Evolutionary conservation across 2,888 invertebrate genomes (phyloP), one percentile per base, ranked within the genome.

Genomic region (Dilophus febrilis): DNA sequence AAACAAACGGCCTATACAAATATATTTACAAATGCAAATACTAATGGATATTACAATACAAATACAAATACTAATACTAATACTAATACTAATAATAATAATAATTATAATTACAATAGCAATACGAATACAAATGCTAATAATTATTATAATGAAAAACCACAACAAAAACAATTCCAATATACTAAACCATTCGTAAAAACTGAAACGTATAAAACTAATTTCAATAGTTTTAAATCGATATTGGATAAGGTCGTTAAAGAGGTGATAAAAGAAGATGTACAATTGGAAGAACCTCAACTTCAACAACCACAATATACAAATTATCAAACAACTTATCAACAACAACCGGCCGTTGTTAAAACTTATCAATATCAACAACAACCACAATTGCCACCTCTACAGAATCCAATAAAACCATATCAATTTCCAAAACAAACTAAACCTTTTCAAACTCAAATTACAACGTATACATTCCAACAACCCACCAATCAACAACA

Each of bases 301-400:
- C 16, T n/a, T n/a, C 31, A 38, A 31, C 38, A 22, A 17, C 18
- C 14, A 12, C 34, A 17, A 16, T 33, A 32, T 12, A 41, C 35
- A 38, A 40, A 33, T 38, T 17, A 37, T 28, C 40, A 34, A 16
- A 37, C 42, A 46, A 45, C 50, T 46, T 48, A 52, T 57, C 60
- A 48, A 57, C 61, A 35, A 35, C 46, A 67, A 53, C 50, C 63
- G 64, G 18, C 13, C 4, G 7, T 12, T 3, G 18, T 18, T 18
- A 34, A 18, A 6, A 18, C 17, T 34, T 38, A 52, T 64, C 41
- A 61, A 65, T 49, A 64, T 64, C 55, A 58, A 60, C 56, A 66
- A 68, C 54, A 67, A 67, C 51, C 69, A 69, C 49, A 62, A 61
- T 58, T 70, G 66, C 53, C 64, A 65, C 50, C 70, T 66, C 61